Evolutionary conservation across 2,113 vertebrate species (phyloP).

Genomic region (Albula goreensis): DNA sequence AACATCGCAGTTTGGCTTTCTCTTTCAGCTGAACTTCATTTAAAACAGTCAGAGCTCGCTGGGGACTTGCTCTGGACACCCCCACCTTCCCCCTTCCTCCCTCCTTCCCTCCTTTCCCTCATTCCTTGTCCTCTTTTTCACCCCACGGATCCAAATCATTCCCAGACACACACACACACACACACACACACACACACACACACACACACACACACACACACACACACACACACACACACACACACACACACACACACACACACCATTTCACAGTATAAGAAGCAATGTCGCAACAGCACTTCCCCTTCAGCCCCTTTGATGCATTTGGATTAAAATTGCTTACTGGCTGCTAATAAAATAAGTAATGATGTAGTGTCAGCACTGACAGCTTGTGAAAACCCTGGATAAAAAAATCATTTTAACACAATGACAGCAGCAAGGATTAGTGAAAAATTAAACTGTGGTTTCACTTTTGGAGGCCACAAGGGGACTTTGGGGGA

Average conservation of each 20-base stretch:
- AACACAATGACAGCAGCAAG: background rate
- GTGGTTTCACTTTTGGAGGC: background rate
- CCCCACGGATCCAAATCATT: conserved; percentile 5
- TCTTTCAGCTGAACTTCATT: background rate
- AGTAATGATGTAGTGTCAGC: background rate
- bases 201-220: no score
- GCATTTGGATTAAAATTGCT: background rate
- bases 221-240: no score
- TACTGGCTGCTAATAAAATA: background rate
- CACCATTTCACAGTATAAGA: background rate
- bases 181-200: no score
- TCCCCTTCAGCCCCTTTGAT: background rate
- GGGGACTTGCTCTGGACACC: background rate
- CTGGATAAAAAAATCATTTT: background rate
- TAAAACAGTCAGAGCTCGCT: background rate
- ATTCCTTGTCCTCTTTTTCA: background rate
- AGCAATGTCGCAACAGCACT: background rate
- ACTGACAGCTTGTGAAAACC: background rate
- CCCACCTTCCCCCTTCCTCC: background rate
- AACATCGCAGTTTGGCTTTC: background rate
- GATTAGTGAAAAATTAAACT: background rate
- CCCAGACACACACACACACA: background rate
- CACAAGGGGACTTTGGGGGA: background rate
- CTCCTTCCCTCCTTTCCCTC: background rate
- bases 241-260: no score